These are phyloP conservation scores for Agrotis clavis DNA, from an alignment of 2,888 invertebrate genomes.

Conservation along the genomic window DNA sequence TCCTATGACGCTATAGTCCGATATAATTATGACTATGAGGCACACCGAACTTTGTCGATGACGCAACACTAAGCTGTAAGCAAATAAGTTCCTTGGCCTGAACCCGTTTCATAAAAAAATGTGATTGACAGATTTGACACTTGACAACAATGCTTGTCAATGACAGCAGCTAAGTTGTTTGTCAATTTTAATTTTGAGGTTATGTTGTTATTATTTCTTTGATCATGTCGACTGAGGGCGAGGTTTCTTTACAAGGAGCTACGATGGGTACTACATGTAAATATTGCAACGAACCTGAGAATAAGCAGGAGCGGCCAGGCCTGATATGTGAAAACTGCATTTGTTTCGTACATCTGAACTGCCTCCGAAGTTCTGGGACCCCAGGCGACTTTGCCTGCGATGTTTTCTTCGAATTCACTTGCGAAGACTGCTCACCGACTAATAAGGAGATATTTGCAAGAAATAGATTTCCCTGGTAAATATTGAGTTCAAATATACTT, in stretches of 20 bases:
- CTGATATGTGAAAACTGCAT: constrained; percentile 92
- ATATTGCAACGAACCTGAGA: constrained; percentile 90
- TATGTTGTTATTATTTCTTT: constrained; percentile 47
- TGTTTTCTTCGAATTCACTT: constrained; percentile 94
- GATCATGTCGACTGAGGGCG: constrained; percentile 50
- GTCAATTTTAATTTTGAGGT: constrained; percentile 30
- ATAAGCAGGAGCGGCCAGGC: constrained; percentile 91
- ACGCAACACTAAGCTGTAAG: no score
- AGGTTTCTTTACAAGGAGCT: constrained; percentile 57
- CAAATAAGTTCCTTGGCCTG: background rate
- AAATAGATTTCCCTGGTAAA: constrained; percentile 93
- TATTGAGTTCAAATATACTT: no score
- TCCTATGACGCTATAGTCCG: no score
- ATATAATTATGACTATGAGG: no score
- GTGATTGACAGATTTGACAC: background rate
- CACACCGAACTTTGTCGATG: no score
- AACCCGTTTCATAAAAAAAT: background rate
- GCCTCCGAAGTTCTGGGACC: constrained; percentile 92
- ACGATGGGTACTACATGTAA: constrained; percentile 86
- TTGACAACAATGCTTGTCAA: no score
- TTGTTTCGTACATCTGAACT: constrained; percentile 92
- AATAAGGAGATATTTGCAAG: constrained; percentile 92
- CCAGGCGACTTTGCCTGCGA: constrained; percentile 94
- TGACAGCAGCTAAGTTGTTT: constrained; percentile 1
- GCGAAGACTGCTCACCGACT: constrained; percentile 92